phyloP scores from a whole-genome alignment of 2,888 invertebrate genomes.

The Coleophora deauratella region DNA sequence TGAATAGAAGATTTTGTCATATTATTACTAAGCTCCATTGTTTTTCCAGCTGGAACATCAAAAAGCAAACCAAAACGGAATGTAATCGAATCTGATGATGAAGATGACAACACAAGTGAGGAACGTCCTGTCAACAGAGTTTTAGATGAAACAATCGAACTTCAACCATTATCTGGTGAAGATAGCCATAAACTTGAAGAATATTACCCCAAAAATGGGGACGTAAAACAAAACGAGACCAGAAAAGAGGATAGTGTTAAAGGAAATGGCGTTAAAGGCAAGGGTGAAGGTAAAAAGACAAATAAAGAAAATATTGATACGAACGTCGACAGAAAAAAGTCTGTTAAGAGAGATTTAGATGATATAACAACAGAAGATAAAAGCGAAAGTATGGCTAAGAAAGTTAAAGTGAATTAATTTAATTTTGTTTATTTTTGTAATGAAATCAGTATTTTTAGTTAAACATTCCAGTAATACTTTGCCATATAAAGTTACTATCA shows the following conservation, averaged over 20 bases:
- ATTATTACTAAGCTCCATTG: background rate
- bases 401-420: slow-evolving; percentile 28
- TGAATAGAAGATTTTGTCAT: too few species aligned
- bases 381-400: slow-evolving; percentile 27
- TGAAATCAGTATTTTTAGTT: too few species aligned
- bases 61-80: slow-evolving; percentile 34
- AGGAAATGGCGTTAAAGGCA: slow-evolving; percentile 14
- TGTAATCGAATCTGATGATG: slow-evolving; percentile 44
- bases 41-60: slow-evolving; percentile 29
- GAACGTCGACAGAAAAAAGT: slow-evolving; percentile 17
- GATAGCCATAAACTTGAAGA: slow-evolving; percentile 56
- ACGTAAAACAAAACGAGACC: slow-evolving; percentile 28
- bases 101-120: slow-evolving; percentile 16
- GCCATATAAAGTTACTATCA: too few species aligned
- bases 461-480: too few species aligned
- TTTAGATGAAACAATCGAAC: slow-evolving; percentile 41
- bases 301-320: slow-evolving; percentile 28
- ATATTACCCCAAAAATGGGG: slow-evolving; percentile 40
- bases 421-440: slow-evolving; percentile 1
- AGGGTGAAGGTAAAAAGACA: slow-evolving; percentile 11
- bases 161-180: slow-evolving; percentile 47
- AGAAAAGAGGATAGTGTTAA: slow-evolving; percentile 20
- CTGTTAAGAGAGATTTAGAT: slow-evolving; percentile 28
- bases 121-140: slow-evolving; percentile 36
- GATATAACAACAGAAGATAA: slow-evolving; percentile 24